These are phyloP conservation scores for Girardinichthys multiradiatus DNA, from an alignment of 2,113 vertebrate species.

Conservation along the genomic window DNA sequence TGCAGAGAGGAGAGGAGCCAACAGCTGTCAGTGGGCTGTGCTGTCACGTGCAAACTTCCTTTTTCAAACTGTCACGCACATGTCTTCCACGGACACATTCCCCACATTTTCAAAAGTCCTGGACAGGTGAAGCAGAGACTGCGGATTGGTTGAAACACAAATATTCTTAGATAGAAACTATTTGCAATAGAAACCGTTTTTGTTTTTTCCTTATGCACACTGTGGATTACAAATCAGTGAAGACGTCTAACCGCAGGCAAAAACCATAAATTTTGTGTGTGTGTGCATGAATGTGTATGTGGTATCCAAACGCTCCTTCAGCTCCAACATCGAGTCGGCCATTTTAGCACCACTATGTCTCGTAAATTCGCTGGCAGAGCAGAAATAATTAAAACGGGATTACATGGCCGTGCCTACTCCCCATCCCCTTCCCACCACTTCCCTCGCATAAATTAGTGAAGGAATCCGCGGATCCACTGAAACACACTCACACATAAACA, in stretches of 20 bases:
- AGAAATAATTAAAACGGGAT: constrained; percentile 82
- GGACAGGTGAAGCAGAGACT: constrained; percentile 3
- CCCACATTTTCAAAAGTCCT: constrained; percentile 4
- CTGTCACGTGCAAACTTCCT: constrained; percentile 35
- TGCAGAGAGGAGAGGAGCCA: constrained; percentile 44
- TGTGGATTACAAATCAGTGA: background rate
- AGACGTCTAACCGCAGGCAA: constrained; percentile 22
- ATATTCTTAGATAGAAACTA: background rate
- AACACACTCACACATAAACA: constrained; percentile 59
- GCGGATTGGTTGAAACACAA: background rate
- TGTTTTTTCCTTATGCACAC: constrained; percentile 2
- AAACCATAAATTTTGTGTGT: constrained; percentile 21
- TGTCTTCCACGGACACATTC: background rate
- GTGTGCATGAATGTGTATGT: constrained; percentile 7
- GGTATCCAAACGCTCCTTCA: constrained; percentile 46
- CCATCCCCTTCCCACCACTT: constrained; percentile 63
- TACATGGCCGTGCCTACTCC: constrained; percentile 76
- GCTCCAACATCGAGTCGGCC: constrained; percentile 73
- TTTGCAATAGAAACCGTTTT: no score
- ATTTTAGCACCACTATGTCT: constrained; percentile 77
- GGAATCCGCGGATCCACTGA: constrained; percentile 80
- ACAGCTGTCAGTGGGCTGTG: constrained; percentile 41
- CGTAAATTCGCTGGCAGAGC: constrained; percentile 78
- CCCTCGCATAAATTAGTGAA: constrained; percentile 86
- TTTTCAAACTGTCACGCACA: constrained; percentile 23